Evolutionary conservation across 2,888 invertebrate genomes (phyloP), one percentile per base, ranked within the genome.

Genomic region (Nemurella pictetii): DNA sequence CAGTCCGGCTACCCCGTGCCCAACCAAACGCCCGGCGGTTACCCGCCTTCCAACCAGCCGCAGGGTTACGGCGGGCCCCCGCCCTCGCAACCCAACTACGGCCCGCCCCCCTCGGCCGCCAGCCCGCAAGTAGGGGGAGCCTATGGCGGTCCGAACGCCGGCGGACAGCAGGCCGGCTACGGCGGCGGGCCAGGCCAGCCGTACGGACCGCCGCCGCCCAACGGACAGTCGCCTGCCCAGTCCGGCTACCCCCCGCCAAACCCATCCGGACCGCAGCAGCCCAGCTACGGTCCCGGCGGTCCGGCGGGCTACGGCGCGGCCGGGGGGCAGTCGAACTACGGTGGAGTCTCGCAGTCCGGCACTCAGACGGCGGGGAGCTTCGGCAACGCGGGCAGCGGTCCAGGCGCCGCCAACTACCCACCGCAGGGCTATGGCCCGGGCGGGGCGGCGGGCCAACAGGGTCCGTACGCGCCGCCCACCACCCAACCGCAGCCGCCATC

Each of bases 161-260:
- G 86, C 32, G 88, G 87, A 28, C 88, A 86, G 74, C 86, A 86
- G 20, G 78, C 86, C 25, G 86, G 92, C 87, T 92, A 92, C 77
- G 92, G 91, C 12, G 90, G 91, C 83, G 94, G 94, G 89, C 90
- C 90, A 78, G 89, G 90, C 4, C 89, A 90, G 86, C 89, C 90
- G 26, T 94, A 95, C 90, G 94, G 94, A 20, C 94, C 94, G 84
- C 94, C 94, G 83, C 92, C 92, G 85, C 87, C 89, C 0, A 93
- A 94, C 89, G 93, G 93, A 1, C 93, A 93, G 26, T 94, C 94
- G 32, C 94, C 94, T 87, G 92, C 93, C 87, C 94, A 93, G 89
- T 94, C 94, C 87, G 93, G 93, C 0, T 95, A 95, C 89, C 93
- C 93, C 85, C 94, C 94, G 12, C 90, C 92, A 9, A 91, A 90